These are phyloP conservation scores for Siphonodentalium dalli DNA, from an alignment of 2,888 invertebrate genomes.

Conservation along the genomic window DNA sequence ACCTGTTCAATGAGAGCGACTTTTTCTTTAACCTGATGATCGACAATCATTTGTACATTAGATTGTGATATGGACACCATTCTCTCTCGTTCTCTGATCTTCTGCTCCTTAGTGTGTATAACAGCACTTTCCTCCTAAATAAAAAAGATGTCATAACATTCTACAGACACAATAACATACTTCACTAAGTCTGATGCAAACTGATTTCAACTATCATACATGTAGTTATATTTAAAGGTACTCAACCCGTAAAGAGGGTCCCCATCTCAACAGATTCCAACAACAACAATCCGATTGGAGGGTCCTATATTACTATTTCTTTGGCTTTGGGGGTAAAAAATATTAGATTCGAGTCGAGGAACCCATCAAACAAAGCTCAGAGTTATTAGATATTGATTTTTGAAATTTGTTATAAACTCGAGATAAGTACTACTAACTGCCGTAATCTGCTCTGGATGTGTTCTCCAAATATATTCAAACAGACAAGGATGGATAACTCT, in stretches of 20 bases:
- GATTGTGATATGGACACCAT: slow-evolving; percentile 49
- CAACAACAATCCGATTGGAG: too few species aligned
- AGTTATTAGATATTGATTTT: too few species aligned
- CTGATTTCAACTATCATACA: not conserved
- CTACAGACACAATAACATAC: not conserved
- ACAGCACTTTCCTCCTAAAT: slow-evolving; percentile 47
- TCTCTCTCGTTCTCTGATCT: slow-evolving; percentile 50
- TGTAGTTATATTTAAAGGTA: not conserved
- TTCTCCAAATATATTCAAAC: too few species aligned
- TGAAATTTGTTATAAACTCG: too few species aligned
- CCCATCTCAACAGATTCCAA: too few species aligned
- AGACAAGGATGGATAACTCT: too few species aligned
- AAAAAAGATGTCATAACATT: slow-evolving; percentile 2
- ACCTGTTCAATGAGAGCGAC: slow-evolving; percentile 40
- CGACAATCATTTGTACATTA: slow-evolving; percentile 50
- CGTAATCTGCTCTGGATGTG: too few species aligned
- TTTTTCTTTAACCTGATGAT: slow-evolving; percentile 48
- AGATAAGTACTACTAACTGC: too few species aligned
- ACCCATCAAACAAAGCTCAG: too few species aligned
- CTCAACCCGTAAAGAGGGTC: not conserved
- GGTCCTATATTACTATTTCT: too few species aligned
- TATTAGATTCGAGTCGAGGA: too few species aligned
- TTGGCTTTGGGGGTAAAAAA: too few species aligned
- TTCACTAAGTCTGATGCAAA: not conserved
- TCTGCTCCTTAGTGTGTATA: slow-evolving; percentile 46